Conservation (phyloP, 2,113 vertebrate species). For the Forbesichthys papilliferus region DNA sequence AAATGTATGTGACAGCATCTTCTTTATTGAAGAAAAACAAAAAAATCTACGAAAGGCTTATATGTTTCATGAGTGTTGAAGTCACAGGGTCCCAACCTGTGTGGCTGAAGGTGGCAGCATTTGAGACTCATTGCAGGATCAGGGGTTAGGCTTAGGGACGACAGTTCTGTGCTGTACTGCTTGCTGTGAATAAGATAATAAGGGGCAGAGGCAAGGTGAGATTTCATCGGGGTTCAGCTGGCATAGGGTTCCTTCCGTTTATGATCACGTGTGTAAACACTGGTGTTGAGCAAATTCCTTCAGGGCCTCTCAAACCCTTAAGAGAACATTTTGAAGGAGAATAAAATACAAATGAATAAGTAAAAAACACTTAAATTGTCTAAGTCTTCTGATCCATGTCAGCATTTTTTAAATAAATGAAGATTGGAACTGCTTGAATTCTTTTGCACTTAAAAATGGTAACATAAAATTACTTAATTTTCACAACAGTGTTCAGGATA, state of each 20-base stretch:
- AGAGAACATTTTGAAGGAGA: background rate
- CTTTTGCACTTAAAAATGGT: background rate
- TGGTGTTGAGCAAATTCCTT: slow-evolving; percentile 6
- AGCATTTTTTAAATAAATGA: background rate
- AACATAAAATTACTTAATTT: background rate
- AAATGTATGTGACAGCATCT: slow-evolving; percentile 30
- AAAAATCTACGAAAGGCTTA: slow-evolving; percentile 1
- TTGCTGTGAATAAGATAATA: slow-evolving; percentile 5
- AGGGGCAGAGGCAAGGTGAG: slow-evolving; percentile 13
- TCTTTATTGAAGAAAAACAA: background rate
- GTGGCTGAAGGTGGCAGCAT: slow-evolving; percentile 22
- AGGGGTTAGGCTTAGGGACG: slow-evolving; percentile 4
- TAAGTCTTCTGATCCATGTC: too few species aligned
- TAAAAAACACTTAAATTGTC: too few species aligned
- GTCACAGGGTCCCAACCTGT: slow-evolving; percentile 43
- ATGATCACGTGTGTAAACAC: slow-evolving; percentile 18
- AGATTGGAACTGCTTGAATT: background rate
- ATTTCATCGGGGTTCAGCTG: slow-evolving; percentile 36
- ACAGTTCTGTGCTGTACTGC: slow-evolving; percentile 8
- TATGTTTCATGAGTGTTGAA: slow-evolving; percentile 11
- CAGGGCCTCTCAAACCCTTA: slow-evolving; percentile 42
- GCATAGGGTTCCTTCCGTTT: slow-evolving; percentile 44
- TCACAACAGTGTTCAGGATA: background rate
- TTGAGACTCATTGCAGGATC: slow-evolving; percentile 1
- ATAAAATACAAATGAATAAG: background rate